These are phyloP conservation scores for Chelmon rostratus DNA, from an alignment of 2,797 vertebrate genomes.

Conservation along the genomic window DNA sequence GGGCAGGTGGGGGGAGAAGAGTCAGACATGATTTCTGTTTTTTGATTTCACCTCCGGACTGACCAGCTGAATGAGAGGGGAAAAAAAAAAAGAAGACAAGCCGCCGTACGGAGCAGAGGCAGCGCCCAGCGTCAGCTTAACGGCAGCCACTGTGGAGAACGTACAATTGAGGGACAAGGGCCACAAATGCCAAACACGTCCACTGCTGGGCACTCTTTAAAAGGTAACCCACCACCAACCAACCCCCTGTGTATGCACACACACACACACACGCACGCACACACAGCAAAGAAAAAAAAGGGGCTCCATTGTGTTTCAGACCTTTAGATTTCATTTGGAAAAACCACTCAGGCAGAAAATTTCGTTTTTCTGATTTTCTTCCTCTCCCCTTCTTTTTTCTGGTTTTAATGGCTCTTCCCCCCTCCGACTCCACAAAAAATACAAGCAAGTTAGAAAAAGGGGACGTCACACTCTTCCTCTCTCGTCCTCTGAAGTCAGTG, in stretches of 20 bases:
- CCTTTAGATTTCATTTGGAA: conserved; percentile 83
- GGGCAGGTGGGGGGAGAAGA: conserved; percentile 51
- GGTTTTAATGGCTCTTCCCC: conserved; percentile 64
- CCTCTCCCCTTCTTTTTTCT: conserved; percentile 60
- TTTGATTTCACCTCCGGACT: conserved; percentile 59
- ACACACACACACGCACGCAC: neutral
- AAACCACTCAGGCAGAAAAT: conserved; percentile 86
- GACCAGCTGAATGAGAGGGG: conserved; percentile 33
- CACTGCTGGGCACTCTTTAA: conserved; percentile 85
- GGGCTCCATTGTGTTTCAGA: conserved; percentile 75
- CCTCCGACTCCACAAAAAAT: conserved; percentile 54
- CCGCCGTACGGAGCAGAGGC: conserved; percentile 33
- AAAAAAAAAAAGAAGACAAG: conserved; percentile 36
- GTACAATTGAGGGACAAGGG: conserved; percentile 82
- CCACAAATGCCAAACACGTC: conserved; percentile 87
- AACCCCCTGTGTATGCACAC: conserved; percentile 46
- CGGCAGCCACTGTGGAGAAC: conserved; percentile 77
- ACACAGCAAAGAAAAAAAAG: conserved; percentile 49
- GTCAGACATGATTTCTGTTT: conserved; percentile 77
- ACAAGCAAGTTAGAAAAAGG: conserved; percentile 64
- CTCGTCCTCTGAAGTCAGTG: conserved; percentile 54
- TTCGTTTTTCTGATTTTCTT: conserved; percentile 80
- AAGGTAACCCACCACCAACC: conserved; percentile 72
- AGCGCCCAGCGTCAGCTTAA: conserved; percentile 55
- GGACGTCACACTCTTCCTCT: conserved; percentile 49